Evolutionary conservation across 30 jellyfish, hydroid and myxozoan species (phyloP).

Genomic region (Mastigias papua): DNA sequence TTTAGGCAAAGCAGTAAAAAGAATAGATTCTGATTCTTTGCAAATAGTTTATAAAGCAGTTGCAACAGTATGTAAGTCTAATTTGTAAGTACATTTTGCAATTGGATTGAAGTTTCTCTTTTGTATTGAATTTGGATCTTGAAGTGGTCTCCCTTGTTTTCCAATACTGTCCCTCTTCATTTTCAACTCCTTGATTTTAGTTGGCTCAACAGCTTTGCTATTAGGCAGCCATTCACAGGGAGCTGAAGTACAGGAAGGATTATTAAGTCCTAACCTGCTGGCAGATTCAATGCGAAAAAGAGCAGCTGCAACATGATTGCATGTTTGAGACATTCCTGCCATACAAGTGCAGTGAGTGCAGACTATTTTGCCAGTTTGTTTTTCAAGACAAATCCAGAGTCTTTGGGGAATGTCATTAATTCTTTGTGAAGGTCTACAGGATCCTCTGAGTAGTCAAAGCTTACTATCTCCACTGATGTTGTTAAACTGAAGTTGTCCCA

Average conservation of each 20-base stretch:
- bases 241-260: constrained; percentile 51
- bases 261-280: constrained; percentile 52
- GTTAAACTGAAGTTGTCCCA: constrained; percentile 6
- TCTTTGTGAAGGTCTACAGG: constrained; percentile 19
- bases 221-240: constrained; percentile 70
- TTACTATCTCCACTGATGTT: constrained; percentile 32
- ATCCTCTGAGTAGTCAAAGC: constrained; percentile 10
- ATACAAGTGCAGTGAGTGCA: constrained; percentile 37
- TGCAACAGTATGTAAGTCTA: constrained; percentile 2
- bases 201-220: constrained; percentile 39
- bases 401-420: constrained; percentile 26
- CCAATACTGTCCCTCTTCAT: constrained; percentile 36
- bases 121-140: constrained; percentile 28
- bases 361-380: constrained; percentile 23
- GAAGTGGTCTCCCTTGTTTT: neutral
- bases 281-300: constrained; percentile 58
- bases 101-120: constrained; percentile 31
- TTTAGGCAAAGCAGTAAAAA: too few relatives aligned
- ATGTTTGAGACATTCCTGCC: constrained; percentile 64
- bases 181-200: constrained; percentile 31
- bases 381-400: constrained; percentile 37
- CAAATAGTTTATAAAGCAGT: constrained; percentile 18
- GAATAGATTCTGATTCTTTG: too few relatives aligned
- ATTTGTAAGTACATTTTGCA: constrained; percentile 15
- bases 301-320: constrained; percentile 17